Conservation (phyloP, 2,888 invertebrate genomes). For the Ellobium chinense region DNA sequence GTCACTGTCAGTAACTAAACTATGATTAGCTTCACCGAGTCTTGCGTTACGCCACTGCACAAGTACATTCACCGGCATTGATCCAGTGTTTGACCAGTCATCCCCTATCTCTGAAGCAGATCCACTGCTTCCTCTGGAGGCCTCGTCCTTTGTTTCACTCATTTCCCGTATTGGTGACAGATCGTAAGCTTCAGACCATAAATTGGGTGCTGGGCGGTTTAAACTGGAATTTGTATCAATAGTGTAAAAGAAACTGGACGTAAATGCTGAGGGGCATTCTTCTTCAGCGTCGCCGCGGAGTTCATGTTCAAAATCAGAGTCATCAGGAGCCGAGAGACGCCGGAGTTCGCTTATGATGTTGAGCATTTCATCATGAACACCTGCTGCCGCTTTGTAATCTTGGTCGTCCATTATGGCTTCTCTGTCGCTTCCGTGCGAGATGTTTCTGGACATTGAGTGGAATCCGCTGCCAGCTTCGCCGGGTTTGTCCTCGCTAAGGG, state of each 20-base stretch:
- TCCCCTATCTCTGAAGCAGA: background rate
- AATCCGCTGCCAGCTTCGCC: background rate
- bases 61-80: background rate
- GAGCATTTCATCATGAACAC: background rate
- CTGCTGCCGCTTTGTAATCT: background rate
- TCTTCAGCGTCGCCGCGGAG: background rate
- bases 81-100: background rate
- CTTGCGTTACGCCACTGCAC: background rate
- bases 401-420: background rate
- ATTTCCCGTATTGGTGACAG: background rate
- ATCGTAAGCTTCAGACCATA: background rate
- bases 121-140: background rate
- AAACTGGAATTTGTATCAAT: background rate
- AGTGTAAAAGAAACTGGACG: background rate
- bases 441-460: background rate
- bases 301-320: background rate
- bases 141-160: background rate
- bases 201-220: background rate
- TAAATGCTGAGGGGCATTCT: background rate
- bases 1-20: too few relatives aligned
- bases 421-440: background rate
- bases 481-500: background rate
- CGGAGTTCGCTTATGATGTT: conserved; percentile 4
- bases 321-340: background rate
- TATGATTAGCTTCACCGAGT: too few relatives aligned